Evolutionary conservation across 2,797 vertebrate genomes (phyloP).

Genomic region (Chelon auratus): DNA sequence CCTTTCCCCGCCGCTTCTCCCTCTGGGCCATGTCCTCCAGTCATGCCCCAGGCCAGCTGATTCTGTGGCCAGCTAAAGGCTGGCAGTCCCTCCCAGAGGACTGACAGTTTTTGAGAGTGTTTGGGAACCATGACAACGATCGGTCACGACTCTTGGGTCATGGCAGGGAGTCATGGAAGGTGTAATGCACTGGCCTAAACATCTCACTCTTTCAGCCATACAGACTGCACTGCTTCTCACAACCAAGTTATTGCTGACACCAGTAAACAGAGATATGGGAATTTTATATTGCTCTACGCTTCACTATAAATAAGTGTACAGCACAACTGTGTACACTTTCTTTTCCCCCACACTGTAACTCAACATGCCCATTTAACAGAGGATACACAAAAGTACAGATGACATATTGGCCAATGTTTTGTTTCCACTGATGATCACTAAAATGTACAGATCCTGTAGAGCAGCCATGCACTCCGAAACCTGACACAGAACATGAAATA

Average conservation of each 20-base stretch:
- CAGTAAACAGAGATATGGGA: conserved; percentile 26
- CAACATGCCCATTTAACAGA: background rate
- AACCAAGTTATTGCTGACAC: background rate
- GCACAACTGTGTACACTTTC: background rate
- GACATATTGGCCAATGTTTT: background rate
- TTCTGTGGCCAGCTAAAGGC: conserved; percentile 31
- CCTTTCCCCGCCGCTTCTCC: background rate
- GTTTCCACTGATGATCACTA: background rate
- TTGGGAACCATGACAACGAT: conserved; percentile 41
- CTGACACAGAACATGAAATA: background rate
- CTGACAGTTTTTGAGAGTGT: conserved; percentile 39
- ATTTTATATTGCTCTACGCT: conserved; percentile 17
- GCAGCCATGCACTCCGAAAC: background rate
- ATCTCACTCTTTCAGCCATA: conserved; percentile 1
- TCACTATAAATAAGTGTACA: conserved; percentile 5
- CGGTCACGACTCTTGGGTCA: conserved; percentile 32
- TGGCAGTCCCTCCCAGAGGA: conserved; percentile 5
- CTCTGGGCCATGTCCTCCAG: conserved; percentile 23
- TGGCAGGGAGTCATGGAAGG: conserved; percentile 19
- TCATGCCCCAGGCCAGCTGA: conserved; percentile 10
- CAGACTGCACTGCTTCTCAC: conserved; percentile 20
- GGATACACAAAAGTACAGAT: background rate
- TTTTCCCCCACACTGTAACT: background rate
- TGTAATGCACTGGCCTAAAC: conserved; percentile 11
- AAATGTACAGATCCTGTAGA: background rate